phyloP scores from a whole-genome alignment of 2,113 vertebrate species.

The Callithrix jacchus region DNA sequence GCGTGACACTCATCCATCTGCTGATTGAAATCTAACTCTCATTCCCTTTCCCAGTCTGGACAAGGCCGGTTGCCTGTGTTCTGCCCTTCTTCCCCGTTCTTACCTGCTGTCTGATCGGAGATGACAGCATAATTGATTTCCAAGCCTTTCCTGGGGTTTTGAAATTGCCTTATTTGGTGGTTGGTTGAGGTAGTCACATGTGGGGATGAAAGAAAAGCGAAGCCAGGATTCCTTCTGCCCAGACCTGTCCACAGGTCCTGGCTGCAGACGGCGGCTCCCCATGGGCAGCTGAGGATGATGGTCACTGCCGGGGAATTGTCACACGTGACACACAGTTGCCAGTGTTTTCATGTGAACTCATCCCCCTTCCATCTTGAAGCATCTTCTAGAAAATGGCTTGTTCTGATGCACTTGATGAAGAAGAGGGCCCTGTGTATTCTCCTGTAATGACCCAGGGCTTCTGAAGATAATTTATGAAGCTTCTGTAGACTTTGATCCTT shows the following conservation, averaged over 20 bases:
- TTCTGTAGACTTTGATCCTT: constrained; percentile 46
- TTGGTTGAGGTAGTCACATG: not conserved
- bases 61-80: not conserved
- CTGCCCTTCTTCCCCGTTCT: not conserved
- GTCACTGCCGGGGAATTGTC: rapidly evolving
- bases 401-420: rapidly evolving
- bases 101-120: not conserved
- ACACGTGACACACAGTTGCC: not conserved
- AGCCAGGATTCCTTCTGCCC: constrained; percentile 39
- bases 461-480: not conserved
- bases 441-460: not conserved
- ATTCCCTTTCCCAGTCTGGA: not conserved
- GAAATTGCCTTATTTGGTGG: constrained; percentile 35
- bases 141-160: constrained; percentile 10
- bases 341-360: rapidly evolving
- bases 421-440: not conserved
- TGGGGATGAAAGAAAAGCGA: not conserved
- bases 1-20: constrained; percentile 30
- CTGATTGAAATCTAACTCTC: constrained; percentile 42
- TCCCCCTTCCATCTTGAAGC: not conserved
- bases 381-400: not conserved
- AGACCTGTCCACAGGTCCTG: constrained; percentile 50
- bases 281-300: not conserved
- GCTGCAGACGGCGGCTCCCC: constrained; percentile 14
- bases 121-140: constrained; percentile 58